Conservation (phyloP, 2,888 invertebrate genomes). For the Acanthococcus lagerstroemiae region DNA sequence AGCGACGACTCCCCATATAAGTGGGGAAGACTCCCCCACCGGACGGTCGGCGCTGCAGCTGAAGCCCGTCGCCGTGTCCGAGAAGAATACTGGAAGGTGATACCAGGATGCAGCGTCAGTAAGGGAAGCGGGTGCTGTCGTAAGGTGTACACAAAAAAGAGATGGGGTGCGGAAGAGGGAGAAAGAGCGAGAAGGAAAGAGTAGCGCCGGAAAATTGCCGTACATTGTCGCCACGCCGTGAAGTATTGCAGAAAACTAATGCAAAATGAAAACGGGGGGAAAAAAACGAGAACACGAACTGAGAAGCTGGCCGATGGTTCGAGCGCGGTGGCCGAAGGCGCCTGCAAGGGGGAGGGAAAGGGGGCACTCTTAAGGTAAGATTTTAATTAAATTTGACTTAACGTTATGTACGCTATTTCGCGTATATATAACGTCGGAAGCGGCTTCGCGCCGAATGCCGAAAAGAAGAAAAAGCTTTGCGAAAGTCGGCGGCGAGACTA, state of each 20-base stretch:
- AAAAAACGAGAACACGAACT: background rate
- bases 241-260: background rate
- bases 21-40: no score
- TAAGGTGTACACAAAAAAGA: no score
- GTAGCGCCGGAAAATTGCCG: background rate
- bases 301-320: background rate
- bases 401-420: slow-evolving; percentile 27
- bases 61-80: no score
- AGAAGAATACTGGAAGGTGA: no score
- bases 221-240: background rate
- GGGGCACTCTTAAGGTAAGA: slow-evolving; percentile 19
- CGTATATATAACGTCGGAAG: no score
- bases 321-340: no score
- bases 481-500: background rate
- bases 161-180: no score
- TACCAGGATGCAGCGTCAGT: no score
- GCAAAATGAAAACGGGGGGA: background rate
- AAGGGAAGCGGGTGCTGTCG: no score
- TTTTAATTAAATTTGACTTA: slow-evolving; percentile 29
- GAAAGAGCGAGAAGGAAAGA: background rate
- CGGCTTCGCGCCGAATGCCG: no score
- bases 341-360: background rate
- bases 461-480: background rate
- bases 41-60: no score
- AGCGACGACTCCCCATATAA: no score